Base-by-base conservation (phyloP, 2,888 invertebrate species). In the Polymixis flavicincta region DNA sequence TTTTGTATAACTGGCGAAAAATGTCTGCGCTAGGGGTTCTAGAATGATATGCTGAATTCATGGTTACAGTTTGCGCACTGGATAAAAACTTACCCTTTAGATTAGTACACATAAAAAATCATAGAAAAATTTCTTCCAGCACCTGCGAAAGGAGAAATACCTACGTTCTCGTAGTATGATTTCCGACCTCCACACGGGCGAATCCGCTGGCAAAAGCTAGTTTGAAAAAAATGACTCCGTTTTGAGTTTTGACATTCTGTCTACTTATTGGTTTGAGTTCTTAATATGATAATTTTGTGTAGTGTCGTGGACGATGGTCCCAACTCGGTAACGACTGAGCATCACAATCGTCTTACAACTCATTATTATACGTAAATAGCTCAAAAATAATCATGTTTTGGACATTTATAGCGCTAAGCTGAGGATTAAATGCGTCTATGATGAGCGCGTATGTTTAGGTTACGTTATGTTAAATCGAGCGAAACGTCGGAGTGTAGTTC, bases 381-480 rank as follows among this genome's bases (percentile, higher is more conserved):
- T 84, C 59, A 74, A 82, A 80, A 71, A 87, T 80, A 74, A 82
- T 80, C 71, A 66, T 85, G 73, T 82, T 87, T 85, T 28, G 68
- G 76, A 75, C 81, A 80, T 85, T 83, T 77, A 80, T 78, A 71
- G 78, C 74, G 82, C 78, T 81, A 84, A 84, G 82, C 88, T 78
- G 48, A 28, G 81, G 78, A 85, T 86, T 74, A 83, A 81, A 77
- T 85, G 70, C 59, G 68, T 65, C 42, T 71, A 70, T 73, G 65
- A 55, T 55, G 55, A n/a, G 13, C 1, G 28, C 13, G 74, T 64
- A 87, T 81, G 9, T 54, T 83, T 69, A 86, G 71, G 63, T 78
- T 85, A 66, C 86, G 86, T 66, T 32, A 13, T 22, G 13, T 11
- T 59, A 32, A 11, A 13, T 2, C 42, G 42, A 42, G 37, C 37